These are phyloP conservation scores for Odocoileus hemionus DNA, from an alignment of 2,113 vertebrate species.

Conservation along the genomic window DNA sequence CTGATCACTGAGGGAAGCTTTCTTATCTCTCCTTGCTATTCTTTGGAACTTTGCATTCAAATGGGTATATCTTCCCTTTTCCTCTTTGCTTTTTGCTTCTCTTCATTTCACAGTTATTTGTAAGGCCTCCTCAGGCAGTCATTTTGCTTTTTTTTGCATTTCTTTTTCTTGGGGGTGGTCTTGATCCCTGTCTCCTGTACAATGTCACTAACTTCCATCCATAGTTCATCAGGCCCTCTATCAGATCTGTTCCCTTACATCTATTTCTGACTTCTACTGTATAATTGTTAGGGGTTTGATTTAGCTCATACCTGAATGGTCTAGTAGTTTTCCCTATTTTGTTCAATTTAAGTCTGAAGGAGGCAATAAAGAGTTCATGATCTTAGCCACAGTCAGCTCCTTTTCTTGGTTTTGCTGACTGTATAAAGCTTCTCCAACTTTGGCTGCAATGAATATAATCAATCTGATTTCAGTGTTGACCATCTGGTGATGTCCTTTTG, in stretches of 20 bases:
- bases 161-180: neutral
- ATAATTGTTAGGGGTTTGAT: neutral
- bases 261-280: neutral
- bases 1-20: neutral
- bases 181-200: neutral
- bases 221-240: neutral
- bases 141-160: neutral
- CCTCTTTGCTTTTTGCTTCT: neutral
- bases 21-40: neutral
- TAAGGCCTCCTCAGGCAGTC: neutral
- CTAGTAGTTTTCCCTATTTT: neutral
- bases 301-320: neutral
- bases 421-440: neutral
- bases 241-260: neutral
- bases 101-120: neutral
- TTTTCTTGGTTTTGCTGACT: neutral
- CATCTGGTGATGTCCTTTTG: neutral
- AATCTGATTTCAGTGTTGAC: rapidly evolving
- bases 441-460: neutral
- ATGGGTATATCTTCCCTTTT: neutral
- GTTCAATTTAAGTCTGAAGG: neutral
- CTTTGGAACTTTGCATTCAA: neutral
- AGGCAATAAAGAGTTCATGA: neutral
- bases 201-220: neutral
- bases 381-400: neutral